Evolutionary conservation across 2,888 invertebrate species (phyloP).

Genomic region (Linnaemya tessellans): DNA sequence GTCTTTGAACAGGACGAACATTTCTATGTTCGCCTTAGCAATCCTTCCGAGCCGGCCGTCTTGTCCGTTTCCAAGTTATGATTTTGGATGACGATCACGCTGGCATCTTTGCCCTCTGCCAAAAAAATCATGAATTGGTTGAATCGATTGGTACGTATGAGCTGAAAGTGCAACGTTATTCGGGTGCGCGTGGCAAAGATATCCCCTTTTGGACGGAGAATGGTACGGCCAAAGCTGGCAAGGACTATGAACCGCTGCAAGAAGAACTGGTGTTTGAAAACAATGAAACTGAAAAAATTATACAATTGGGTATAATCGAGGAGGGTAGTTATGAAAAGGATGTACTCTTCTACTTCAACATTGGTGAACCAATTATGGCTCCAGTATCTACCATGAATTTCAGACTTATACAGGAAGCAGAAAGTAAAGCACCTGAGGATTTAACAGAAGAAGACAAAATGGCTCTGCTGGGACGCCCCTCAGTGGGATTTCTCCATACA

Average conservation of each 20-base stretch:
- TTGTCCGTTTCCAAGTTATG: conserved; percentile 96
- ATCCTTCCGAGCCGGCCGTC: conserved; percentile 88
- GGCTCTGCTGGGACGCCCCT: conserved; percentile 94
- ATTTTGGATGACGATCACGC: conserved; percentile 99
- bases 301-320: conserved; percentile 94
- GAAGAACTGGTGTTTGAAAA: conserved; percentile 97
- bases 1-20: conserved; percentile 99
- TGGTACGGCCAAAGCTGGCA: conserved; percentile 95
- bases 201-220: conserved; percentile 96
- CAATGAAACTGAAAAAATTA: conserved; percentile 97
- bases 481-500: too few relatives aligned
- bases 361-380: conserved; percentile 94
- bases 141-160: conserved; percentile 96
- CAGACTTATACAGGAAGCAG: conserved; percentile 86
- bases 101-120: conserved; percentile 96
- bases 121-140: conserved; percentile 92
- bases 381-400: too few relatives aligned
- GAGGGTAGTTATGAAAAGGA: conserved; percentile 99
- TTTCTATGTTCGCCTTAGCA: conserved; percentile 93
- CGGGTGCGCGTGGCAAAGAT: conserved; percentile 97
- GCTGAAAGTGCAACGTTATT: conserved; percentile 93
- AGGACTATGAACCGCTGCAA: conserved; percentile 91
- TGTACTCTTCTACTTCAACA: conserved; percentile 95
- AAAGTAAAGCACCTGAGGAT: conserved; percentile 87
- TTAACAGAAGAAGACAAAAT: conserved; percentile 92